Evolutionary conservation across 2,113 vertebrate genomes (phyloP).

Genomic region (Rhinoderma darwinii): DNA sequence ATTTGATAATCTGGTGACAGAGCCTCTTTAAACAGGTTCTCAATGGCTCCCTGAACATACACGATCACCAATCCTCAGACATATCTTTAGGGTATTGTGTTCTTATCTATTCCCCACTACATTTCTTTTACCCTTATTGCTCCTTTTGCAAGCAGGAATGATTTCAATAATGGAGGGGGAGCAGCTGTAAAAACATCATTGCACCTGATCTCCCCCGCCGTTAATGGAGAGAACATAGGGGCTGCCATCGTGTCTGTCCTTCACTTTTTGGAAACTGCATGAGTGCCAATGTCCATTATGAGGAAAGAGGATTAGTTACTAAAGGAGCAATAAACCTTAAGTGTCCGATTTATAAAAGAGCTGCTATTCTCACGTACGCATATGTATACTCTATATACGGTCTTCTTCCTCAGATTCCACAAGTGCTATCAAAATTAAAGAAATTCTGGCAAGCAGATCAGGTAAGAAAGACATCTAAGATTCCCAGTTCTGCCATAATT

Average conservation of each 20-base stretch:
- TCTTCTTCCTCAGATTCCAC: slow-evolving; percentile 83
- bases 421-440: slow-evolving; percentile 92
- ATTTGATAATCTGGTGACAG: no score
- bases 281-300: no score
- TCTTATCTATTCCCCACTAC: no score
- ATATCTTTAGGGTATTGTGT: no score
- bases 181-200: no score
- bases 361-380: not conserved
- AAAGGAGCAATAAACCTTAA: no score
- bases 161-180: no score
- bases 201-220: no score
- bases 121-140: no score
- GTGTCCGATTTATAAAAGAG: not conserved
- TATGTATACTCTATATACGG: not conserved
- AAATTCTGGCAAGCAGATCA: slow-evolving; percentile 91
- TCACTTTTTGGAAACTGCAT: not conserved
- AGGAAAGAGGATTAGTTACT: no score
- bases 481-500: not conserved
- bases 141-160: no score
- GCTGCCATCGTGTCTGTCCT: not conserved
- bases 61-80: not conserved
- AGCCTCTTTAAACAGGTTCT: no score
- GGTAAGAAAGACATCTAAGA: slow-evolving; percentile 69
- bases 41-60: not conserved
- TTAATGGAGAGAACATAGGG: not conserved